Evolutionary conservation across 2,888 invertebrate genomes (phyloP), one percentile per base, ranked within the genome.

Genomic region (Noctua comes): DNA sequence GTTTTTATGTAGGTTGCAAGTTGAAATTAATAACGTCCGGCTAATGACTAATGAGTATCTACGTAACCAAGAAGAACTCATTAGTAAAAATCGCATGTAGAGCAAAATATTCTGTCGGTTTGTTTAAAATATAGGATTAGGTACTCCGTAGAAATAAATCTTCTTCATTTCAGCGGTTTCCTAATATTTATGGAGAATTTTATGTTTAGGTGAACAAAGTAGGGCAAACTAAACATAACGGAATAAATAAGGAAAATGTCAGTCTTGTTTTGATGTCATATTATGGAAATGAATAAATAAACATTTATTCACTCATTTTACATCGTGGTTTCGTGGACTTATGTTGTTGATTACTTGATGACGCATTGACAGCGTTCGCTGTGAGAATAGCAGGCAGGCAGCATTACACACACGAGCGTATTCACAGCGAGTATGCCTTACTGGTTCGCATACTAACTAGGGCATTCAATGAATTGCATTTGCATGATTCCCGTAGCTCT

Each of bases 331-430:
- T 74, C n/a, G 27, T 18, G 51, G 18, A 51, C 11, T 43, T 31
- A 43, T 82, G n/a, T 68, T 68, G 57, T 78, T 65, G 59, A 69
- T 59, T 59, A 73, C 48, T 64, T 73, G 59, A 77, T 73, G 59
- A 77, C 31, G 72, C 74, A 74, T 75, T 57, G 78, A 77, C 77
- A 62, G 73, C 43, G 40, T 24, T 51, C 48, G 48, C 76, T 78
- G 80, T 87, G 85, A 83, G 83, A 87, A 84, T 79, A 77, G 76
- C 80, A 77, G 77, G 79, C 80, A 62, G 76, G 75, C 86, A 81
- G 87, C 90, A 91, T 90, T 90, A 89, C 88, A 46, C 68, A 73
- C 85, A 78, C 83, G 77, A 76, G 68, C 77, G 71, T 59, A 81
- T 80, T 82, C 78, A 69, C 72, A 72, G 62, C 76, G 69, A 82